Base-by-base conservation (phyloP, 2,797 vertebrate species). In the Poecile montanus region DNA sequence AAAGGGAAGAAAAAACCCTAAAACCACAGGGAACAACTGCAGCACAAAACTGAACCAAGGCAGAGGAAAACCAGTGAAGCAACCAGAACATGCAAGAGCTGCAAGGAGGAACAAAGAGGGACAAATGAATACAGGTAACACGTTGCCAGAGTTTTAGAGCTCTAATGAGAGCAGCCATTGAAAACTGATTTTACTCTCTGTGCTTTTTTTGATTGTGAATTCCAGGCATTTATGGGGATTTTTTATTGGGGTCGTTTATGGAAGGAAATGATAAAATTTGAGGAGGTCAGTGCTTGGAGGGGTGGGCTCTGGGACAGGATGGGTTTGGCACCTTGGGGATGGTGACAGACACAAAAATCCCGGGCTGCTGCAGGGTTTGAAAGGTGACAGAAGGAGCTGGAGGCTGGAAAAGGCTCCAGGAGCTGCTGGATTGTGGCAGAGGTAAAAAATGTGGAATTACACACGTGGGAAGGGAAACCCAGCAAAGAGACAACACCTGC, bases 381-480 rank as follows among this genome's bases (percentile, higher is more conserved):
- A 47, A 78, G 8, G 17, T 60, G 25, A 40, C 50, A 66, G 11
- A 42, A 32, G 22, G n/a, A 22, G 12, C 9, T 68, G 34, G 51
- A 85, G 58, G 36, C 53, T 83, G 30, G 32, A 29, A 48, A 88
- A 73, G 30, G 32, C n/a, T 58, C 57, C 5, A 14, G 42, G 70
- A 81, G 32, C 22, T 42, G 18, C 45, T 61, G 74, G 54, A 8
- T 32, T 47, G 51, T 50, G 36, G 53, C n/a, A 74, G 26, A 74
- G 66, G 32, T 68, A 32, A 23, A 17, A 34, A 75, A 68, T 2
- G 3, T 26, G 74, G 44, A 18, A 53, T 56, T 29, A 22, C 6
- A 1, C 9, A 15, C 0, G 0, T 10, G 36, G 21, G 25, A 86
- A 87, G 30, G 51, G 65, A 68, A 78, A 61, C 10, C 11, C 45